A percentile compares a stretch with the other conserved stretches of the same genome.
These are phyloP conservation scores for Patella pellucida DNA, from an alignment of 2,888 invertebrate species.

Conservation along the genomic window DNA sequence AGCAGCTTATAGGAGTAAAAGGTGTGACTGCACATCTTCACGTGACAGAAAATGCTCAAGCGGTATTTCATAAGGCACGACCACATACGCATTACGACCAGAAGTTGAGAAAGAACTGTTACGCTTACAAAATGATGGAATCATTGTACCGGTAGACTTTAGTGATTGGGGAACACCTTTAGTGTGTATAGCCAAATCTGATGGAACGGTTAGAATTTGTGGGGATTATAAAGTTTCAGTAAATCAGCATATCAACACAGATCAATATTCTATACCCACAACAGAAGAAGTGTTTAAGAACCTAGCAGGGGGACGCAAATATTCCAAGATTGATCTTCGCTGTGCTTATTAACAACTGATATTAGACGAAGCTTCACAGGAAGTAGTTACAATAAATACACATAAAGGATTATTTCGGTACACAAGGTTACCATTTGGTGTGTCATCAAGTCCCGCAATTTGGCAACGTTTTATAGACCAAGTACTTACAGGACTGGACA, in stretches of 20 bases:
- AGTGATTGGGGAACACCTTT: slow-evolving; percentile 37
- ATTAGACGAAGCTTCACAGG: background rate
- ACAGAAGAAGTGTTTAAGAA: slow-evolving; percentile 44
- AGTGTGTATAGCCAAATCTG: slow-evolving; percentile 29
- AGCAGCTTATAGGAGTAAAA: background rate
- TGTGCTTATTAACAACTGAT: slow-evolving; percentile 25
- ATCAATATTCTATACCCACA: slow-evolving; percentile 42
- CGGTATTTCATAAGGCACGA: no score
- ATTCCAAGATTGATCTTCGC: slow-evolving; percentile 27
- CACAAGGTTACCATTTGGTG: slow-evolving; percentile 36
- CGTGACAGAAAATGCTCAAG: no score
- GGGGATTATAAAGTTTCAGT: slow-evolving; percentile 38
- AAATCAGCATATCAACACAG: slow-evolving; percentile 19
- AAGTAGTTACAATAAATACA: slow-evolving; percentile 4
- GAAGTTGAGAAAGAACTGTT: no score
- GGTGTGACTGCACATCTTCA: no score
- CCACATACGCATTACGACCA: no score
- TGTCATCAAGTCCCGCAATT: slow-evolving; percentile 56
- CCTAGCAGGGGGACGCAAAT: slow-evolving; percentile 17
- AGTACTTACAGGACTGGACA: slow-evolving; percentile 43
- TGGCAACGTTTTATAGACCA: slow-evolving; percentile 46
- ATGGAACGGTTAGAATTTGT: slow-evolving; percentile 31
- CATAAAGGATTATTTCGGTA: slow-evolving; percentile 19
- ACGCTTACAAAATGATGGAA: no score
- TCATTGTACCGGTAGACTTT: no score